Base-by-base conservation (phyloP, 2,113 vertebrate genomes). In the Argyrosomus japonicus region DNA sequence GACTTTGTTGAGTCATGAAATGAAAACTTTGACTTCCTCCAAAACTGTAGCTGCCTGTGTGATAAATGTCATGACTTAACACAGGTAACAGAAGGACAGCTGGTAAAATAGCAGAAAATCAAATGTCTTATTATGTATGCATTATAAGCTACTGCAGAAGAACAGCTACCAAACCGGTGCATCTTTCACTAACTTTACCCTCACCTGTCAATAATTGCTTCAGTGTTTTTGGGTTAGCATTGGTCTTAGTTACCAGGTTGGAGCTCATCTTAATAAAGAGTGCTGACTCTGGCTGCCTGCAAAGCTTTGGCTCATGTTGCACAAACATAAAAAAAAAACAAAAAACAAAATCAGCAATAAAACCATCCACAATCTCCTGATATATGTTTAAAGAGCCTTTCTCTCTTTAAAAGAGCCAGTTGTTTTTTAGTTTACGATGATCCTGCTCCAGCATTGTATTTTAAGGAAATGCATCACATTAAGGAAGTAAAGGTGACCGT, bases 391-490 rank as follows among this genome's bases (percentile, higher is more conserved):
- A 32, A 51, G 68, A 43, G 17, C 17, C 27, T 36, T 40, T 77
- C 27, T 54, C 60, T 57, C 12, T 48, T 56, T 57, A 56, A 62
- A 27, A 57, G 19, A 68, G 43, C 68, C 29, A 65, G 23, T 63
- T 10, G 32, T 18, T 70, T n/a, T 13, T 1, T n/a, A 12, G 2
- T 51, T 23, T 15, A 57, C 21, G 19, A 8, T 48, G 1, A 32
- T 56, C 57, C 17, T 8, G 12, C 13, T 21, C 9, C 29, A 78
- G 29, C 25, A 36, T 29, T 47, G 21, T 68, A 11, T 27, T 83
- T 63, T 47, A 47, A 72, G 9, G n/a, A 75, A 68, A 65, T 58
- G 54, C 32, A 60, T 79, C 21, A 67, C 27, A 25, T 36, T 36
- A 57, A 56, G 1, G n/a, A 75, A 18, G 19, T 18, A 47, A 47